These are phyloP conservation scores for Spilarctia lutea DNA, from an alignment of 2,888 invertebrate species.

Conservation along the genomic window DNA sequence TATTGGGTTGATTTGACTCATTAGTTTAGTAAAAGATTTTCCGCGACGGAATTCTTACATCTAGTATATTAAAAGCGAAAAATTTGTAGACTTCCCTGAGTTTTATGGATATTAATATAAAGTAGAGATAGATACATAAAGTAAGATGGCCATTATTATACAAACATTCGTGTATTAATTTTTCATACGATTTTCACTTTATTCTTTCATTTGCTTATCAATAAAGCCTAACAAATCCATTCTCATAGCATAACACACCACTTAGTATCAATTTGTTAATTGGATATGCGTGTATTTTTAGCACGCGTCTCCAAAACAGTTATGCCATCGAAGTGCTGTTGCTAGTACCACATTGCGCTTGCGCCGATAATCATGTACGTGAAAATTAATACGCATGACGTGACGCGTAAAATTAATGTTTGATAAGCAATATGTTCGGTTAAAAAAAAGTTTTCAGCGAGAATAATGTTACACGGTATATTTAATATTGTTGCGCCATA, in stretches of 20 bases:
- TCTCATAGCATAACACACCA: background rate
- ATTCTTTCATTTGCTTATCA: background rate
- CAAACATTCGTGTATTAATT: background rate
- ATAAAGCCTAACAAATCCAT: background rate
- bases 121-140: too few species aligned
- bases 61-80: too few species aligned
- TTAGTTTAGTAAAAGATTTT: background rate
- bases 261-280: background rate
- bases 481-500: too few species aligned
- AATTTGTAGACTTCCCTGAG: too few species aligned
- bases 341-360: conserved; percentile 10
- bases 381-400: conserved; percentile 52
- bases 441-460: conserved; percentile 29
- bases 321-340: conserved; percentile 1
- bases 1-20: background rate
- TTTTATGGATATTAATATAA: too few species aligned
- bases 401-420: conserved; percentile 59
- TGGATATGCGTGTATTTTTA: background rate
- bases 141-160: too few species aligned
- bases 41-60: too few species aligned
- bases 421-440: conserved; percentile 52
- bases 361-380: conserved; percentile 12
- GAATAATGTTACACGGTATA: conserved; percentile 19
- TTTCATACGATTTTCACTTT: background rate
- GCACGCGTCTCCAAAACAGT: conserved; percentile 6